Percentiles rank a stretch among this genome's conserved stretches.
Conservation (phyloP, 2,888 invertebrate species). For the Pheosia tremula region DNA sequence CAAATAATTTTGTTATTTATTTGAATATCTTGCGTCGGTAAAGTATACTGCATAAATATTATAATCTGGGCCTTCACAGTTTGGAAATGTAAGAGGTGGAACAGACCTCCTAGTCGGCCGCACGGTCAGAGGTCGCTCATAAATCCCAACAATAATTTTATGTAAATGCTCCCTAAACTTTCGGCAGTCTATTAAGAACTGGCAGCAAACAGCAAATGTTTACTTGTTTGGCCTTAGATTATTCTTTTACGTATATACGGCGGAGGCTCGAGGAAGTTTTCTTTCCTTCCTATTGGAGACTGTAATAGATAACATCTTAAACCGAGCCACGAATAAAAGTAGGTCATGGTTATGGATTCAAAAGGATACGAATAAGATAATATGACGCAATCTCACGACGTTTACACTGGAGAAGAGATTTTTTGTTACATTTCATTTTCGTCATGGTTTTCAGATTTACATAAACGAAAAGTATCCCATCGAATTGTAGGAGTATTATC, state of each 20-base stretch:
- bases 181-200: slow-evolving; percentile 10
- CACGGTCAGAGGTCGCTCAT: slow-evolving; percentile 16
- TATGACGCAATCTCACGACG: slow-evolving; percentile 1
- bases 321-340: not conserved
- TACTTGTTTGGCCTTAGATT: slow-evolving; percentile 1
- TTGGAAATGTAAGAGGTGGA: slow-evolving; percentile 19
- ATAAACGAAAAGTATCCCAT: not conserved
- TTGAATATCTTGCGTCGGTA: too few species aligned
- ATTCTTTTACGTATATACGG: slow-evolving; percentile 4
- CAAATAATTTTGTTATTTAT: too few species aligned
- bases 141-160: slow-evolving; percentile 21
- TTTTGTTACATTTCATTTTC: not conserved
- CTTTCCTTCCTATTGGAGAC: slow-evolving; percentile 12
- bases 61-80: slow-evolving; percentile 11
- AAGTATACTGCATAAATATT: slow-evolving; percentile 12
- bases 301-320: slow-evolving; percentile 2
- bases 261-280: slow-evolving; percentile 1
- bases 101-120: slow-evolving; percentile 12
- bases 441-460: not conserved
- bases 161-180: slow-evolving; percentile 24
- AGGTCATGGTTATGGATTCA: not conserved
- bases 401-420: not conserved
- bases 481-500: not conserved
- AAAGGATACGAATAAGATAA: not conserved
- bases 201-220: slow-evolving; percentile 9